A percentile compares a stretch with the other conserved stretches of the same genome.
phyloP scores from a whole-genome alignment of 1,140 invertebrate species.

The Mycetomoellerius zeteki region DNA sequence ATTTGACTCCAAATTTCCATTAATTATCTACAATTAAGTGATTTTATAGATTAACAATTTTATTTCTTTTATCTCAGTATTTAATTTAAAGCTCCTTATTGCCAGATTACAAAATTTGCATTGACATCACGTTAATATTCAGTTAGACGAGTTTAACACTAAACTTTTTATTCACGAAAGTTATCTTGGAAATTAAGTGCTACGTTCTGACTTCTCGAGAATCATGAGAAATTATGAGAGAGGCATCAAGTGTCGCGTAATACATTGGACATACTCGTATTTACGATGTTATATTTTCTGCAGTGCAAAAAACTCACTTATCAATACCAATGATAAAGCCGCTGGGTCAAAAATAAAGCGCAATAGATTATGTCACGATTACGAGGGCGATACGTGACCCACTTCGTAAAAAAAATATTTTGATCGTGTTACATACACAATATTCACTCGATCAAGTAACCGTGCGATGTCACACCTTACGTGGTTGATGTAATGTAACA shows the following conservation, averaged over 20 bases:
- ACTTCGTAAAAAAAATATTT: slow-evolving; percentile 60
- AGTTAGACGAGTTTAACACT: not conserved
- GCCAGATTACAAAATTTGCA: not conserved
- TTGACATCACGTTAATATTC: not conserved
- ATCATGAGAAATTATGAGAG: not conserved
- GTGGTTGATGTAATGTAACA: slow-evolving; percentile 28
- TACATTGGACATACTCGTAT: slow-evolving; percentile 3
- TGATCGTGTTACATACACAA: slow-evolving; percentile 8
- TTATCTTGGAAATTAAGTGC: slow-evolving; percentile 1
- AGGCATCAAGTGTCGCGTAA: not conserved
- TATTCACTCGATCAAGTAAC: slow-evolving; percentile 46
- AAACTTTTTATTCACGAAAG: not conserved
- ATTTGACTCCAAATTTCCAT: not conserved
- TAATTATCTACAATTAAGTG: not conserved
- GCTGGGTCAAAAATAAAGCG: slow-evolving; percentile 54
- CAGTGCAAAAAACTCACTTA: slow-evolving; percentile 47
- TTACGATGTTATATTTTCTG: slow-evolving; percentile 15
- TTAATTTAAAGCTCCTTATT: not conserved
- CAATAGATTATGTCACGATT: slow-evolving; percentile 53
- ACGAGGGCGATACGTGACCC: slow-evolving; percentile 41
- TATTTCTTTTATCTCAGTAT: not conserved
- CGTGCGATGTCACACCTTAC: not conserved
- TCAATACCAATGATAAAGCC: slow-evolving; percentile 53
- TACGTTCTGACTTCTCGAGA: slow-evolving; percentile 4
- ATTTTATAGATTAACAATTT: not conserved